Conservation (phyloP, 2,113 vertebrate species). For the Triplophysa rosa region DNA sequence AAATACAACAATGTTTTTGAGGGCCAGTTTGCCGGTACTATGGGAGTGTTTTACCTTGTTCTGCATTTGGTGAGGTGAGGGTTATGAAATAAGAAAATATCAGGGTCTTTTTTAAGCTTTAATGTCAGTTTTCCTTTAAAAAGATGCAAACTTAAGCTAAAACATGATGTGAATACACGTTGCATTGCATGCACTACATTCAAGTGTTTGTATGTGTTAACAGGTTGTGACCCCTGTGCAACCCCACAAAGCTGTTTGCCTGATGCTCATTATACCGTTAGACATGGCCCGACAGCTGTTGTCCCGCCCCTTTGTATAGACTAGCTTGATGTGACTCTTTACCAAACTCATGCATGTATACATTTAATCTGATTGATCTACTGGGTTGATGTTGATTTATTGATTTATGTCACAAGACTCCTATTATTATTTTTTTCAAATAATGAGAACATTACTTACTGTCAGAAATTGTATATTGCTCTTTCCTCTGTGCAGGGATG, state of each 20-base stretch:
- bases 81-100: neutral
- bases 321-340: neutral
- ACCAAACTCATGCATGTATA: neutral
- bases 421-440: too few relatives aligned
- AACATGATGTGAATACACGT: neutral
- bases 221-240: conserved; percentile 32
- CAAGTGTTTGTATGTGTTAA: neutral
- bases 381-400: too few relatives aligned
- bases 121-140: neutral
- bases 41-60: conserved; percentile 31
- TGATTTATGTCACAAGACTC: too few relatives aligned
- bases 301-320: conserved; percentile 1
- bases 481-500: too few relatives aligned
- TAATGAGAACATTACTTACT: too few relatives aligned
- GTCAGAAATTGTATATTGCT: too few relatives aligned
- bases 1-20: conserved; percentile 51
- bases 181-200: neutral
- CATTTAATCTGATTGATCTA: neutral
- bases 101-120: neutral
- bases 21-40: conserved; percentile 39
- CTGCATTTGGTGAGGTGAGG: conserved; percentile 22
- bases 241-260: conserved; percentile 39
- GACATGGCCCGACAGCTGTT: conserved; percentile 39
- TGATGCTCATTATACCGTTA: conserved; percentile 43
- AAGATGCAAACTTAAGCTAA: neutral